Base-by-base conservation (phyloP, 2,797 vertebrate genomes). In the Masticophis lateralis region DNA sequence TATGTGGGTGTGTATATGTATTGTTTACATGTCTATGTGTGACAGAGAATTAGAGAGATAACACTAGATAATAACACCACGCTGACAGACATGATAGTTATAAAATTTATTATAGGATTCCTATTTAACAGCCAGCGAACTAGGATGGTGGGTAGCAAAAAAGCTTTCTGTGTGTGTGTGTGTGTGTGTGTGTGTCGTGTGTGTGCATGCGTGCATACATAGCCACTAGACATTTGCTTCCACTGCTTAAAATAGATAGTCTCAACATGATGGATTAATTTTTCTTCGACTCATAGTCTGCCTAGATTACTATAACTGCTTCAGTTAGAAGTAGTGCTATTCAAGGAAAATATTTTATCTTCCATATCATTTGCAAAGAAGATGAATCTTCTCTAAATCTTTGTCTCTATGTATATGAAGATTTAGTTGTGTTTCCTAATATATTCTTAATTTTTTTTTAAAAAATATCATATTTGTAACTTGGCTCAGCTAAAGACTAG, bases 231-330 rank as follows among this genome's bases (percentile, higher is more conserved):
- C 96, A 97, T 97, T 97, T 97, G 97, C 93, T 97, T 95, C 87
- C 89, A 92, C 91, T 94, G 96, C 96, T 92, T 66, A 96, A 98
- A 98, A 98, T 98, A 98, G 97, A 97, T 97, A 5, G 95, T 97
- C 97, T 98, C 97, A 96, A 96, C 97, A 95, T 96, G 97, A 96
- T 94, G 97, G 96, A 97, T 98, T 98, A 98, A 98, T 98, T 98
- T 97, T 92, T 96, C 95, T 96, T 97, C 97, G 97, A 97, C 97
- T 97, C 95, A 94, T 92, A 89, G 97, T 95, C 96, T 96, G 95
- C 95, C 91, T 86, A 94, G 97, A 97, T 98, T 98, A 98, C 96
- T 94, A 94, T 96, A 91, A 95, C 91, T 89, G 94, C 94, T 92
- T 89, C 92, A 94, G 96, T 95, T 94, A 94, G 94, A 95, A 95